A percentile compares a stretch with the other conserved stretches of the same genome.
Conservation (phyloP, 2,113 vertebrate species). For the Alligator mississippiensis region DNA sequence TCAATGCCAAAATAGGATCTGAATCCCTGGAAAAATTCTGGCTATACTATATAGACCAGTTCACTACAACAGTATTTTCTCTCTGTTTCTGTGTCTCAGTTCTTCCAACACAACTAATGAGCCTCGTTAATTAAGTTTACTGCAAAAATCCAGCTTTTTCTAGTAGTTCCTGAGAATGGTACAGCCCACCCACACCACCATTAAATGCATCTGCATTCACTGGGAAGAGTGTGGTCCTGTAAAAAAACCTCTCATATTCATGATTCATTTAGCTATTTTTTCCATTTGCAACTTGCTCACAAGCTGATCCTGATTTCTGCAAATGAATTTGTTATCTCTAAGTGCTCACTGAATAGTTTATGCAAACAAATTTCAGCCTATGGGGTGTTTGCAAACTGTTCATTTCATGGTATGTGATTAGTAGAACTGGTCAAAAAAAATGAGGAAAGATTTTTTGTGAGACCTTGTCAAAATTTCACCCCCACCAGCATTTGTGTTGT, state of each 20-base stretch:
- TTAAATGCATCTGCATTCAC: neutral
- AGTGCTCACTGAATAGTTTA: constrained; percentile 65
- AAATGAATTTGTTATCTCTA: constrained; percentile 76
- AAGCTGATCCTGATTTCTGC: constrained; percentile 67
- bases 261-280: neutral
- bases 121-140: neutral
- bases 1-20: neutral
- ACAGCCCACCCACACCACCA: neutral
- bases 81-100: neutral
- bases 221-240: neutral
- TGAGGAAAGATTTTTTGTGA: constrained; percentile 40
- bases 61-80: neutral
- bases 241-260: constrained; percentile 1
- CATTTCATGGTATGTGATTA: constrained; percentile 74
- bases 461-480: constrained; percentile 18
- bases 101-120: rapidly evolving
- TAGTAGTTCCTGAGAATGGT: neutral
- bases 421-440: constrained; percentile 63
- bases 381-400: constrained; percentile 73
- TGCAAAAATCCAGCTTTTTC: neutral
- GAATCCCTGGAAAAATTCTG: neutral
- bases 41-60: neutral
- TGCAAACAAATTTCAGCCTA: constrained; percentile 75
- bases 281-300: constrained; percentile 25
- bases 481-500: neutral